phyloP scores from a whole-genome alignment of 2,113 vertebrate genomes.

The Oreochromis niloticus region DNA sequence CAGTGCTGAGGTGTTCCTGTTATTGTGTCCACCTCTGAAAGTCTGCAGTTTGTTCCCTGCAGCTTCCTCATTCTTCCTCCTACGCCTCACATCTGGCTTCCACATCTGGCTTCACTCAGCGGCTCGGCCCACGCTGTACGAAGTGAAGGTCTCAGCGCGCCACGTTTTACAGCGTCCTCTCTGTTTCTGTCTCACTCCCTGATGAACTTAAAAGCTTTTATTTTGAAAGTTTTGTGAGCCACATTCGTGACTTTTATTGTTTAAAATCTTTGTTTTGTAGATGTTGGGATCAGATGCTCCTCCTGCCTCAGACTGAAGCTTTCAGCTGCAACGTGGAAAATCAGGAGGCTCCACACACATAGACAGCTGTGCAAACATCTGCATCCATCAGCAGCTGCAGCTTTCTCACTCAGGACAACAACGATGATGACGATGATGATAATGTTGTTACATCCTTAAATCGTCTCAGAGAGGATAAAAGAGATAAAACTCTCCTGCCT shows the following conservation, averaged over 20 bases:
- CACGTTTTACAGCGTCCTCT: not conserved
- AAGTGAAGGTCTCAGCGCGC: not conserved
- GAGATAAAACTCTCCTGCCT: not conserved
- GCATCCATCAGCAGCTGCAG: not conserved
- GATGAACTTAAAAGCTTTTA: not conserved
- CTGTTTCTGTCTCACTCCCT: not conserved
- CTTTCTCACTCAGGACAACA: not conserved
- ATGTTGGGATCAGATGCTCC: not conserved
- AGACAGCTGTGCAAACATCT: not conserved
- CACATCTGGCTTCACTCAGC: slow-evolving; percentile 53
- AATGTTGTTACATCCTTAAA: not conserved
- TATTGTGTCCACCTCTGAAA: not conserved
- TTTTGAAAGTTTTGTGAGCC: not conserved
- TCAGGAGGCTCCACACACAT: not conserved
- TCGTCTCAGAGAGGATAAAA: accelerated
- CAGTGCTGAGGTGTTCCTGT: not conserved
- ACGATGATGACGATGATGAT: not conserved
- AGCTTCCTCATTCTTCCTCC: not conserved
- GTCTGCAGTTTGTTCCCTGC: not conserved
- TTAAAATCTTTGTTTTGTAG: not conserved
- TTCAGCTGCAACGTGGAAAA: accelerated
- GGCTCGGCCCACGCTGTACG: not conserved
- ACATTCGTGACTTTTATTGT: not conserved
- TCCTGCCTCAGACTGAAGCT: not conserved
- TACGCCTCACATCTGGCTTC: slow-evolving; percentile 17